Evolutionary conservation across 2,113 vertebrate species (phyloP), one percentile per base, ranked within the genome.

Genomic region (Aptenodytes patagonicus): DNA sequence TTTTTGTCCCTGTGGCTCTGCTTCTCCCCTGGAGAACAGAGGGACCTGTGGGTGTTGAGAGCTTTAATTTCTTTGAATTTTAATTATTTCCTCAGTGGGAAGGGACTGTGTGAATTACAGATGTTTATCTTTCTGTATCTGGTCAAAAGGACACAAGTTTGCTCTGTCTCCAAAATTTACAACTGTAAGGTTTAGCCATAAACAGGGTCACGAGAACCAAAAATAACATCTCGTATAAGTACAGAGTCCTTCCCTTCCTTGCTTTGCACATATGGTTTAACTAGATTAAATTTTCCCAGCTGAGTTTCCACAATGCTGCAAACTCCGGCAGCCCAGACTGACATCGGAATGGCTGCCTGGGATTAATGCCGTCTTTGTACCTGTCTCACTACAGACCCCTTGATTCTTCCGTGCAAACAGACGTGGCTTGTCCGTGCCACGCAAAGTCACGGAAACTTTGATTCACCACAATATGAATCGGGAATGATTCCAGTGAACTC

Each of bases 401-500:
- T 2, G 28, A 2, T 66, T 57, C 64, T 28, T 62, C 46, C 10
- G 51, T 13, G 42, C 76, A 40, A 15, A 36, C 7, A 55, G 29
- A 2, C 0, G 3, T 28, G 62, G 6, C 31, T 47, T 16, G 7
- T 57, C 79, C 0, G 0, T 58, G 64, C 52, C 47, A 16, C 1
- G 2, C 16, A 3, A 3, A 47, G 51, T 21, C 70, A 4, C n/a
- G 5, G 85, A 6, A 55, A 3, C 34, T 47, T 55, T 3, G 29
- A 7, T 57, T 76, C 44, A 31, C 26, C 25, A 8, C 21, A 4
- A 0, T 11, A 2, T 14, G 57, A 47, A 17, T 29, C 7, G 1
- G 62, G 58, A 40, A 13, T 25, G 7, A 58, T 47, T 21, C 51
- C 47, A 17, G 26, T 20, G 75, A 91, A 13, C 26, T 65, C 6